Base-by-base conservation (phyloP, 2,797 vertebrate genomes). In the Myotis myotis region DNA sequence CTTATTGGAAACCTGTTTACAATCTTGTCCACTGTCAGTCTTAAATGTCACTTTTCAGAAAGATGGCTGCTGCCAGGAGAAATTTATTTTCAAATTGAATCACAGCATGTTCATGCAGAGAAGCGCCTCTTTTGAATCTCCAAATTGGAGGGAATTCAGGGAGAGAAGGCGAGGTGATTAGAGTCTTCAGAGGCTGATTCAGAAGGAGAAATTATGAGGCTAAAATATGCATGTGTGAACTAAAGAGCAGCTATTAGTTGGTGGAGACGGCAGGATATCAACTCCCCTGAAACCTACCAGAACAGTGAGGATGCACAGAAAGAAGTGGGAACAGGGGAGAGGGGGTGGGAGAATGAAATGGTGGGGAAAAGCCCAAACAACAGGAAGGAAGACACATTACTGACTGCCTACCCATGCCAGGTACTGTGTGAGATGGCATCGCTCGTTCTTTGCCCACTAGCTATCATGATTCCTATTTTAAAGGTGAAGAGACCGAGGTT, bases 41-140 rank as follows among this genome's bases (percentile, higher is more conserved):
- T 96, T 95, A 96, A 97, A 97, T 97, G 95, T 95, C 97, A 97
- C 79, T 97, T 95, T 97, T 95, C 94, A 96, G 95, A 97, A 96
- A 96, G 95, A 96, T 79, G 94, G 95, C 94, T 97, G 95, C 95
- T 96, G 97, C 97, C 96, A 96, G 97, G 85, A 97, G 95, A 95
- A 95, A 97, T 96, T 94, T 96, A 96, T 95, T 96, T 96, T 95
- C 96, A 96, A 97, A 97, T 89, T 94, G 96, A 97, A 96, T 97
- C 96, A 96, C 97, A 97, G 96, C 96, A 97, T 96, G 96, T 94
- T 97, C 96, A 96, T 96, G 96, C 96, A 96, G 96, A 96, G 97
- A 97, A 97, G 97, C 90, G 90, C 96, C 93, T 97, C 97, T 97
- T 97, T 97, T 97, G 97, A 97, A 97, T 96, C 92, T 97, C 93